Percentiles rank a stretch among this genome's conserved stretches.
Evolutionary conservation across 1,140 invertebrate genomes (phyloP).

Genomic region (Drosophila neocordata): DNA sequence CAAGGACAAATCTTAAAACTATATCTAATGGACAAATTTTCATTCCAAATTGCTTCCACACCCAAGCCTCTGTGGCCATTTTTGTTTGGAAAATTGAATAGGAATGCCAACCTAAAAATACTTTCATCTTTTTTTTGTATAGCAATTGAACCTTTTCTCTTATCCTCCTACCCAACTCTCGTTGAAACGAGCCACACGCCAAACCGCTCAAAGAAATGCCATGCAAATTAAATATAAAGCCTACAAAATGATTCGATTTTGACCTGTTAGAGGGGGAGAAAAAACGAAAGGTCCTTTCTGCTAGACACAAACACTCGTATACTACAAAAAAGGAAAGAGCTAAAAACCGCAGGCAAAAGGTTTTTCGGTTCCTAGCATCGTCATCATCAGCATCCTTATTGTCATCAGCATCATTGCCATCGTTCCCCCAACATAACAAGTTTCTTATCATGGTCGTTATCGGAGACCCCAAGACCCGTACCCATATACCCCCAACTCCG

Average conservation of each 20-base stretch:
- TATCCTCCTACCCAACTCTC: not conserved
- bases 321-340: constrained; percentile 16
- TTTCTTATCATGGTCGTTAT: constrained; percentile 43
- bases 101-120: not conserved
- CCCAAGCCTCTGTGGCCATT: not conserved
- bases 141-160: constrained; percentile 1
- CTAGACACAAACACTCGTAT: constrained; percentile 1
- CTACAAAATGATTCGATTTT: constrained; percentile 71
- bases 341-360: constrained; percentile 41
- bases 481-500: not conserved
- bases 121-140: not conserved
- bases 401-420: constrained; percentile 50
- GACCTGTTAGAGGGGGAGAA: constrained; percentile 9
- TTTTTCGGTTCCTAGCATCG: constrained; percentile 20
- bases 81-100: not conserved
- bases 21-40: constrained; percentile 1
- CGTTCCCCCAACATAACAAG: constrained; percentile 34
- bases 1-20: not conserved
- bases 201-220: constrained; percentile 37
- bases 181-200: constrained; percentile 5
- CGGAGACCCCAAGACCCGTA: not conserved
- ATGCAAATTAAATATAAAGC: constrained; percentile 78
- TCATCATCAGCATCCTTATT: constrained; percentile 40
- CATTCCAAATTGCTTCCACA: too few species aligned
- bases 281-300: constrained; percentile 12